Conservation (phyloP, 2,797 vertebrate genomes). For the Eospalax fontanierii region DNA sequence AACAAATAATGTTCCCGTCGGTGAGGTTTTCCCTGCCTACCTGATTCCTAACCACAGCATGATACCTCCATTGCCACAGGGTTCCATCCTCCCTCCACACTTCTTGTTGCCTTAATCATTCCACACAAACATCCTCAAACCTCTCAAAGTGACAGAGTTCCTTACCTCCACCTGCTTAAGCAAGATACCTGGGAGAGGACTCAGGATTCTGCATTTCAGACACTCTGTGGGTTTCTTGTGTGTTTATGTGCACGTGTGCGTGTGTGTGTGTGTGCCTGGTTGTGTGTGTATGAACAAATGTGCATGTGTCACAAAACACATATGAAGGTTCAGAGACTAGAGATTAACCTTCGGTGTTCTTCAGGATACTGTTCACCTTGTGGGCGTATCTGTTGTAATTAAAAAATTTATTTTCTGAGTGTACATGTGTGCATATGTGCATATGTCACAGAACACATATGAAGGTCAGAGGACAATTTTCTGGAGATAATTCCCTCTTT, state of each 20-base stretch:
- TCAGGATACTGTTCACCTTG: not conserved
- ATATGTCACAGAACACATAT: not conserved
- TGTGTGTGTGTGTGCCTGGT: not conserved
- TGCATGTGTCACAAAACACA: not conserved
- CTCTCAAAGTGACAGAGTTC: not conserved
- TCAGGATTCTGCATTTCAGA: slow-evolving; percentile 31
- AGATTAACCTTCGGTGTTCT: not conserved
- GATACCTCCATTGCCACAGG: not conserved
- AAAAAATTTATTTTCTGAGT: not conserved
- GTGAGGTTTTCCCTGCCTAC: not conserved
- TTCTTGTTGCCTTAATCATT: not conserved
- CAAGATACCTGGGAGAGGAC: not conserved
- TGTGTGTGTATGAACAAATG: not conserved
- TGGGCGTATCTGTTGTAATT: not conserved
- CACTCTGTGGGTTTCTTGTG: not conserved
- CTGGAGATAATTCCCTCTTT: no score
- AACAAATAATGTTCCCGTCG: not conserved
- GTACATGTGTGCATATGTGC: not conserved
- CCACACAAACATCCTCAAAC: not conserved
- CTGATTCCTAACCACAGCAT: not conserved
- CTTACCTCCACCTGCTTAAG: not conserved
- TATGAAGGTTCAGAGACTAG: not conserved
- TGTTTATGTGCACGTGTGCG: not conserved
- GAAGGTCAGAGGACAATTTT: not conserved
- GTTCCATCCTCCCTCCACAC: not conserved